These are phyloP conservation scores for Salvelinus namaycush DNA, from an alignment of 2,113 vertebrate species.

Conservation along the genomic window DNA sequence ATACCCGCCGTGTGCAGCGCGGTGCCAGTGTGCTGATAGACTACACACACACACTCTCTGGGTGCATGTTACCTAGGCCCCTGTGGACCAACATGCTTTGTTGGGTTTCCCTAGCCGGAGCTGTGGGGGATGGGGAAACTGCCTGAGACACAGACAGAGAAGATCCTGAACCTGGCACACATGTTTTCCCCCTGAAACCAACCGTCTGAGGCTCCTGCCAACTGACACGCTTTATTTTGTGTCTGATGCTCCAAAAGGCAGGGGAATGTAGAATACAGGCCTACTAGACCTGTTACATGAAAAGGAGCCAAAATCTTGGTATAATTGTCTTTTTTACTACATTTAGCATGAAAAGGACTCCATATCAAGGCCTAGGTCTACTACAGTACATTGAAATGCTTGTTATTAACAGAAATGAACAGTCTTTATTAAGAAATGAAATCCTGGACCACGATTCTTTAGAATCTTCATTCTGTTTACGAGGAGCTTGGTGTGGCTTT, in stretches of 20 bases:
- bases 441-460: no score
- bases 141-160: constrained; percentile 36
- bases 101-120: constrained; percentile 62
- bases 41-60: constrained; percentile 77
- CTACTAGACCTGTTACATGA: no score
- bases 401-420: no score
- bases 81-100: constrained; percentile 78
- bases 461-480: no score
- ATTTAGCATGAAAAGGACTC: no score
- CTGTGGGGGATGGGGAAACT: constrained; percentile 46
- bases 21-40: constrained; percentile 82
- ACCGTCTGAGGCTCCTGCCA: constrained; percentile 28
- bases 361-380: no score
- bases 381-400: no score
- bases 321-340: no score
- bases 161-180: constrained; percentile 28
- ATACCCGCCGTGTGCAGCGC: constrained; percentile 66
- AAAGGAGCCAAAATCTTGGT: no score
- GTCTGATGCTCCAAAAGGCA: not conserved
- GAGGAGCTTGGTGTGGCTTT: no score
- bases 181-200: constrained; percentile 46
- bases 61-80: constrained; percentile 81
- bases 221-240: constrained; percentile 19
- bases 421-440: no score
- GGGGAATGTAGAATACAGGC: no score